Evolutionary conservation across 2,797 vertebrate genomes (phyloP), one percentile per base, ranked within the genome.

Genomic region (Pelodytes ibericus): DNA sequence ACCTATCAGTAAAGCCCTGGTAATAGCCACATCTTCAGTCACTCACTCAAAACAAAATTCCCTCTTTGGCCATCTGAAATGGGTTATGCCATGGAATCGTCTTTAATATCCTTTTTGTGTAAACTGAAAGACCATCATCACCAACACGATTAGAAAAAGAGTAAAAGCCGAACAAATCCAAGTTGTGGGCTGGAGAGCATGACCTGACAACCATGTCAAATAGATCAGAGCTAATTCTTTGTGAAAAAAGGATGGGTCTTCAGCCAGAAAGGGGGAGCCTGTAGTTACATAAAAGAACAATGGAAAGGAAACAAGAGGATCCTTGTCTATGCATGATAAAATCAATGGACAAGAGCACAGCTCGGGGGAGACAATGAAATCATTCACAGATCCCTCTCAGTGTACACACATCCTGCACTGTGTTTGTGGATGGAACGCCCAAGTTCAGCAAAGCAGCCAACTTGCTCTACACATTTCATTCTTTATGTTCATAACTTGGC

Each of bases 261-360:
- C 16, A 6, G 58, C 71, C 71, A 67, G 69, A 79, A 69, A 56
- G 31, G 73, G 57, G 64, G 71, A 71, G 49, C 49, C 64, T 62
- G 71, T 63, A 58, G 77, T 73, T 74, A 79, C 59, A 74, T 72
- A 79, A 69, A 79, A 74, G 77, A 79, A 79, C 71, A 79, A 78
- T 78, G 62, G 26, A 49, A 73, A 31, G 27, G 47, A 74, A 63
- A 79, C 77, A 79, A 79, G 64, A 56, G 49, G 58, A 29, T 30
- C 77, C 30, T 79, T 79, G 77, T 79, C 64, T 74, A 61, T 63
- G 64, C 44, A 57, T 74, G 30, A 79, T 47, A 79, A 73, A n/a
- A 79, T 79, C 62, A 79, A 79, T 79, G 77, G 29, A 69, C 64
- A 79, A 79, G 77, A 68, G 63, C 71, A 33, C 71, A 68, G 65